A percentile compares a stretch with the other conserved stretches of the same genome.
phyloP scores from a whole-genome alignment of 2,888 invertebrate genomes.

The Tyria jacobaeae region DNA sequence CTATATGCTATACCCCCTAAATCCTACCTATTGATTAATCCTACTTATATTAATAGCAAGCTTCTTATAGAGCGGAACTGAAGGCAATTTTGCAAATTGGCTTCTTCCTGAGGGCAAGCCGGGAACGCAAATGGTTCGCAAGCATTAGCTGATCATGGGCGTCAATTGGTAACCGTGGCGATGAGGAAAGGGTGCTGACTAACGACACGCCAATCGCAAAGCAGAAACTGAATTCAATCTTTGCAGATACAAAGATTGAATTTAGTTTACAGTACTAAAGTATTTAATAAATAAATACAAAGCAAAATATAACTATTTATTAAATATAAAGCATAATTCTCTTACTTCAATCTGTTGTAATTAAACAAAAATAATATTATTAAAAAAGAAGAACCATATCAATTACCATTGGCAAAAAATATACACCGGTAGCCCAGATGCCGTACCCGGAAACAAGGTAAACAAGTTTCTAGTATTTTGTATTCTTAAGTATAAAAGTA shows the following conservation, averaged over 20 bases:
- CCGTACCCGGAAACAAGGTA: slow-evolving; percentile 8
- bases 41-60: slow-evolving; percentile 38
- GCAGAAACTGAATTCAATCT: neutral
- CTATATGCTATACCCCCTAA: neutral
- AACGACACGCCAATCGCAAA: slow-evolving; percentile 55
- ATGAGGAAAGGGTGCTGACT: slow-evolving; percentile 50
- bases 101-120: slow-evolving; percentile 65
- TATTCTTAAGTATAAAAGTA: slow-evolving; percentile 28
- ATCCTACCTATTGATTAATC: neutral
- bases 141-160: slow-evolving; percentile 53
- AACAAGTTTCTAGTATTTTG: slow-evolving; percentile 15
- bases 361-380: neutral
- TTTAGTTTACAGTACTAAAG: too few relatives aligned
- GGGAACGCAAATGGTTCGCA: slow-evolving; percentile 70
- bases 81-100: slow-evolving; percentile 75
- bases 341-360: too few relatives aligned
- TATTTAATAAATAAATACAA: too few relatives aligned
- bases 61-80: slow-evolving; percentile 53
- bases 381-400: neutral
- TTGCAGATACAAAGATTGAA: neutral
- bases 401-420: neutral
- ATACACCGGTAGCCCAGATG: too few relatives aligned
- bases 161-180: slow-evolving; percentile 58
- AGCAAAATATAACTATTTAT: too few relatives aligned
- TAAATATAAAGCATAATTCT: too few relatives aligned